A percentile compares a stretch with the other conserved stretches of the same genome.
Evolutionary conservation across 2,888 invertebrate species (phyloP).

Genomic region (Odontocerum albicorne): DNA sequence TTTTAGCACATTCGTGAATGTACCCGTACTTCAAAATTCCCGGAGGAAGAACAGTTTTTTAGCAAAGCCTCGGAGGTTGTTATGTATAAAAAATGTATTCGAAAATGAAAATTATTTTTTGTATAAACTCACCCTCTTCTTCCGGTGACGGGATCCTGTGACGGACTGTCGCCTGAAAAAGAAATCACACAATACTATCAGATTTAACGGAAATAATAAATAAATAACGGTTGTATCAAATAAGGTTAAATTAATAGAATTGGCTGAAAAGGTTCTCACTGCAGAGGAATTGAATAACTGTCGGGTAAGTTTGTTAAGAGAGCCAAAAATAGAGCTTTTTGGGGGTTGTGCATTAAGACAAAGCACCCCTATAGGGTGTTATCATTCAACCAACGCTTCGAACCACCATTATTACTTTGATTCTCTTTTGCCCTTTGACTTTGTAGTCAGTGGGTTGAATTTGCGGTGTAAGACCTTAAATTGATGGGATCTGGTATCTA

Average conservation of each 20-base stretch:
- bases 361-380: conserved; percentile 44
- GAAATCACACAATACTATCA: conserved; percentile 38
- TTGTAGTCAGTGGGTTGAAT: conserved; percentile 8
- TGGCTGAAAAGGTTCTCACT: conserved; percentile 1
- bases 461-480: too few relatives aligned
- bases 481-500: too few relatives aligned
- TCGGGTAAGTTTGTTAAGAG: conserved; percentile 37
- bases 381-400: conserved; percentile 61
- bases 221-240: neutral
- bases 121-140: conserved; percentile 51
- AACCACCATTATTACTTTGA: conserved; percentile 59
- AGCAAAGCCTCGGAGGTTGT: too few relatives aligned
- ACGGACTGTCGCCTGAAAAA: conserved; percentile 54
- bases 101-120: too few relatives aligned
- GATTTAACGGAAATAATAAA: neutral
- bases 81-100: too few relatives aligned
- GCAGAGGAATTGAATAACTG: conserved; percentile 23
- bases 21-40: too few relatives aligned
- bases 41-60: too few relatives aligned
- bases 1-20: too few relatives aligned
- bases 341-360: conserved; percentile 21
- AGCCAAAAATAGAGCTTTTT: conserved; percentile 41
- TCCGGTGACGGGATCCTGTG: conserved; percentile 52
- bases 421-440: conserved; percentile 48
- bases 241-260: conserved; percentile 3